phyloP scores from a whole-genome alignment of 2,113 vertebrate species.

The Emydocephalus ijimae region DNA sequence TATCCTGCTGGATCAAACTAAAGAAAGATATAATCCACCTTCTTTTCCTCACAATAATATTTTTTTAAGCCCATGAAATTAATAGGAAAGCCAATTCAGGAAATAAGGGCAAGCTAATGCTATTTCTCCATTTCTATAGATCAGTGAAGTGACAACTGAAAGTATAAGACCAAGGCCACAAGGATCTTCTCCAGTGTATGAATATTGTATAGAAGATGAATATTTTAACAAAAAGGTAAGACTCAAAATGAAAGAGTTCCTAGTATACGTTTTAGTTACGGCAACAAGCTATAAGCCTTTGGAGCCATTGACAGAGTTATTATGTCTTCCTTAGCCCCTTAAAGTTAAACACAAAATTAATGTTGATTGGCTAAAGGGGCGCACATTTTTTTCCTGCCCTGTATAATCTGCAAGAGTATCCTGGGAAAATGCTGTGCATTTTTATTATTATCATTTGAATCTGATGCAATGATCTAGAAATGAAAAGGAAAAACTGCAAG shows the following conservation, averaged over 20 bases:
- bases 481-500: neutral
- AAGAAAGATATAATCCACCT: neutral
- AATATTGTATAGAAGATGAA: conserved; percentile 75
- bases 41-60: neutral
- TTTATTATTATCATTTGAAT: neutral
- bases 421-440: neutral
- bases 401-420: neutral
- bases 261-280: neutral
- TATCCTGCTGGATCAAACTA: neutral
- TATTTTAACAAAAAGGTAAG: conserved; percentile 76
- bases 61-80: neutral
- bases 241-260: neutral
- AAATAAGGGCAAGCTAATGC: neutral
- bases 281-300: neutral
- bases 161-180: conserved; percentile 88
- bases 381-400: neutral
- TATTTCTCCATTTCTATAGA: conserved; percentile 63
- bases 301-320: neutral
- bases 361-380: neutral
- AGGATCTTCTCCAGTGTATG: conserved; percentile 93
- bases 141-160: conserved; percentile 80
- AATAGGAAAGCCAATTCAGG: neutral
- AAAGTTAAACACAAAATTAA: neutral
- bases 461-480: neutral
- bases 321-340: neutral